Evolutionary conservation across 2,797 vertebrate species (phyloP), one percentile per base, ranked within the genome.

Genomic region (Urosaurus nigricauda): DNA sequence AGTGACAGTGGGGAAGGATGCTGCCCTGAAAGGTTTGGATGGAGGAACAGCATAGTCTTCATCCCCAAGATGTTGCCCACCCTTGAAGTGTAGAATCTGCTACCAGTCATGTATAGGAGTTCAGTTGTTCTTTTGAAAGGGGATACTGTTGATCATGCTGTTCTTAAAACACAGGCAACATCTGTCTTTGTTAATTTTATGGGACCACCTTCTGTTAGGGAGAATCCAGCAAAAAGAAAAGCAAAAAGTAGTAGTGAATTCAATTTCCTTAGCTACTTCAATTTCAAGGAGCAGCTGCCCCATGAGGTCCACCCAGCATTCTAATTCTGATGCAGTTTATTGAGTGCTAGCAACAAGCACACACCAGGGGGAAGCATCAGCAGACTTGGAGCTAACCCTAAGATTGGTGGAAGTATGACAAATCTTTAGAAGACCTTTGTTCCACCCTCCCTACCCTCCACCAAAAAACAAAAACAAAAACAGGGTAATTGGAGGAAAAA

Each of bases 101-200:
- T 12, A 26, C 51, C 2, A 68, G 14, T 16, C 35, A 14, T 24
- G 32, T 47, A 58, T 53, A 71, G 40, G 14, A 24, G 35, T 43
- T 47, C 71, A 80, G 37, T 71, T 4, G 2, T 16, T 43, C 2
- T 58, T 86, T 86, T 53, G 82, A 85, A 73, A 85, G 70, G 19
- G 83, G 40, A 9, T 24, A 19, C 51, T 26, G 8, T 56, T 75
- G 77, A 85, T 81, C 35, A 21, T 40, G 43, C 29, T n/a, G 5
- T 43, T 56, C 19, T 78, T 74, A 9, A 60, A 26, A 24, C 73
- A n/a, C 71, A 85, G 60, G 19, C 73, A 78, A 74, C 37, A 85
- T 13, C 51, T 87, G 85, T 71, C 19, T 73, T 32, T 84, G 65
- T 73, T n/a, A 21, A 53, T 51, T 84, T 84, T 84, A 84, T 73